Evolutionary conservation across 2,797 vertebrate species (phyloP).

Genomic region (Pagetopsis macropterus): DNA sequence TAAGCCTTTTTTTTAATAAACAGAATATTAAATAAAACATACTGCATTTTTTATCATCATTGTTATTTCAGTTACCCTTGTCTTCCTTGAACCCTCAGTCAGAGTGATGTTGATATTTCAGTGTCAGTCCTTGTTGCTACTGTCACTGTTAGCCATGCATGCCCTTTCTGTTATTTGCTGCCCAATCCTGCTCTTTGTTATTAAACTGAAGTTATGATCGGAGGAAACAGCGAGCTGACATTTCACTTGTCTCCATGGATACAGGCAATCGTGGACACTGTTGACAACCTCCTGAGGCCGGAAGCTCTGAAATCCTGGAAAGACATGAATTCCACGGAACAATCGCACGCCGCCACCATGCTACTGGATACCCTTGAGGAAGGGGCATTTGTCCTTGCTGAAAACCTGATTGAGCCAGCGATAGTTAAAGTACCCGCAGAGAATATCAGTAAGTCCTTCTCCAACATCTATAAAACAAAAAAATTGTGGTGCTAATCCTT

Average conservation of each 20-base stretch:
- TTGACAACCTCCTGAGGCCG: conserved; percentile 96
- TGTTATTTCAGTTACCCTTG: conserved; percentile 60
- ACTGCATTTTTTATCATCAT: conserved; percentile 54
- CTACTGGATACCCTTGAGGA: conserved; percentile 97
- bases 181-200: conserved; percentile 49
- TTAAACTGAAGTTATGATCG: conserved; percentile 56
- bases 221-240: conserved; percentile 66
- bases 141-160: conserved; percentile 70
- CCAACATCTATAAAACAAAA: conserved; percentile 27
- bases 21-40: conserved; percentile 46
- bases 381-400: conserved; percentile 97
- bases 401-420: conserved; percentile 97
- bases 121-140: conserved; percentile 42
- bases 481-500: conserved; percentile 28
- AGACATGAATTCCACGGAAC: conserved; percentile 98
- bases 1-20: conserved; percentile 36
- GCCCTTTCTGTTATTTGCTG: conserved; percentile 71
- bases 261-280: conserved; percentile 98
- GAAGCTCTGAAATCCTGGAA: conserved; percentile 98
- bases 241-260: conserved; percentile 85
- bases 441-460: conserved; percentile 92
- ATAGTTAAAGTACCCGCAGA: conserved; percentile 96
- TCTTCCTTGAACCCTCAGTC: conserved; percentile 43
- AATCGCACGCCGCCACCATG: conserved; percentile 97
- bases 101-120: conserved; percentile 54